phyloP scores from a whole-genome alignment of 2,113 vertebrate species.

The Rhinolophus sinicus region DNA sequence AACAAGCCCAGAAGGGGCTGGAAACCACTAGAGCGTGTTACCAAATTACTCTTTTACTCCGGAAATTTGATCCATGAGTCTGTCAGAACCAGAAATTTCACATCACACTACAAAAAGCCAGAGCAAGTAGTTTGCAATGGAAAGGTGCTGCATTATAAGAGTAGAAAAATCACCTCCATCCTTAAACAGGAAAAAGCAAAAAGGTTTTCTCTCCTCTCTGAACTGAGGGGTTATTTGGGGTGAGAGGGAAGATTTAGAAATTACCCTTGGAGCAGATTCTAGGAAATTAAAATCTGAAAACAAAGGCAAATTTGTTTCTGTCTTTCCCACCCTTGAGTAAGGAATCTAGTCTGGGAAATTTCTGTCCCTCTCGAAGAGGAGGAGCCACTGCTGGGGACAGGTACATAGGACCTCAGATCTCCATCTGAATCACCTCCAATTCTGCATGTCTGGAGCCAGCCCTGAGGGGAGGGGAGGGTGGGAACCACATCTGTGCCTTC shows the following conservation, averaged over 20 bases:
- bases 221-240: constrained; percentile 29
- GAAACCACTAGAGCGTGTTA: background rate
- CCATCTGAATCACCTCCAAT: background rate
- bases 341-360: background rate
- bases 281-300: constrained; percentile 60
- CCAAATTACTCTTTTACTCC: background rate
- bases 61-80: background rate
- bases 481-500: constrained; percentile 25
- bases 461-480: fast-evolving
- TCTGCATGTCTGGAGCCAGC: background rate
- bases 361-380: background rate
- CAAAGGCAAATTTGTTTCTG: background rate
- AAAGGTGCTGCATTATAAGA: background rate
- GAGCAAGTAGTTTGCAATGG: background rate
- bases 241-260: background rate
- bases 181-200: constrained; percentile 32
- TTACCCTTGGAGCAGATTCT: background rate
- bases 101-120: background rate
- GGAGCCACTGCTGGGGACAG: background rate
- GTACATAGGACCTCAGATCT: background rate
- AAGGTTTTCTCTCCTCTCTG: background rate
- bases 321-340: background rate
- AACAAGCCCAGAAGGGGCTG: background rate
- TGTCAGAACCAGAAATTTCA: constrained; percentile 21
- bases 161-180: background rate